Evolutionary conservation across 2,113 vertebrate genomes (phyloP), one percentile per base, ranked within the genome.

Genomic region (Synodontis membranacea): DNA sequence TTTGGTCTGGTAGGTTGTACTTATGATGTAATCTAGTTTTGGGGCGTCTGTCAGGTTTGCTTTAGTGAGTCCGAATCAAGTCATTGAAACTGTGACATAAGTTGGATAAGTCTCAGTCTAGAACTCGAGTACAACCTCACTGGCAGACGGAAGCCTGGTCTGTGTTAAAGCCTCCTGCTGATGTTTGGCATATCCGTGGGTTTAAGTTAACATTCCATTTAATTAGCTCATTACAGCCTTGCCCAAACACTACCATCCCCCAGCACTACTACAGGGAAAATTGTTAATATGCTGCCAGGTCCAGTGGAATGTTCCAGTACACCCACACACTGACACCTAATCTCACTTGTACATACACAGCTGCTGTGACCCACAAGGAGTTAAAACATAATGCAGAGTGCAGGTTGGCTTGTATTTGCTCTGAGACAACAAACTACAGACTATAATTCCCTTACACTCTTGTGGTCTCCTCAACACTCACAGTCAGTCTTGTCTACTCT

Each of bases 141-240:
- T 42, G 31, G 23, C 52, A 58, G 50, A 80, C 28, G 12, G 31
- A 80, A 23, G 52, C 52, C 78, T 80, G 78, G 42, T 58, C 12
- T 89, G 46, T n/a, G 56, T 58, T 84, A 82, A 75, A 50, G 72
- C 74, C 34, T 83, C 50, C 48, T 87, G 50, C 83, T 84, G 81
- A 83, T 87, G 82, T 82, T 85, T 81, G 64, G 83, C 85, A 78
- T 82, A 86, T 89, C 83, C 17, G 46, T 70, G 78, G 70, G 84
- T 44, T 87, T 82, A 85, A 83, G 84, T 82, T 85, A 85, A 78
- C 83, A 89, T 89, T 85, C 86, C 86, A 83, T 85, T 89, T 84
- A 89, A 75, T 82, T 84, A 82, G 37, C 86, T 87, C 74, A 89
- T 89, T 87, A 87, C 42, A 80, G 66, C 52, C 56, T 62, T 70